phyloP scores from a whole-genome alignment of 2,797 vertebrate species.

The Danionella dracula region DNA sequence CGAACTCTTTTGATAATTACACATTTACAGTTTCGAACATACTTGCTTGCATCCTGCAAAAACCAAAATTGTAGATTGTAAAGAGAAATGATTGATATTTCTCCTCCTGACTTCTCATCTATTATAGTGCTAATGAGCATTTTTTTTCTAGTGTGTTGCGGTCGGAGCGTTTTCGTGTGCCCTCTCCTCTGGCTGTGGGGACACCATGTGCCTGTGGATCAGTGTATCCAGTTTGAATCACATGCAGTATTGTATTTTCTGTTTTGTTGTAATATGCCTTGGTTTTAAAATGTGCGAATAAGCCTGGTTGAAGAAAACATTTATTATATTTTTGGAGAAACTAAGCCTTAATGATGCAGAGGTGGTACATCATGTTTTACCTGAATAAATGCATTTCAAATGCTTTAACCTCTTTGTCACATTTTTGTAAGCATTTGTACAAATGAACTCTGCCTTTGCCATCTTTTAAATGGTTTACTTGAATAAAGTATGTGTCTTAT shows the following conservation, averaged over 20 bases:
- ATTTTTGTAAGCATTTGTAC: slow-evolving; percentile 20
- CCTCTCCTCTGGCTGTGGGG: background rate
- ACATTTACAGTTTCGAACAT: no score
- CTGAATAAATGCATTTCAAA: no score
- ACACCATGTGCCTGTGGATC: slow-evolving; percentile 6
- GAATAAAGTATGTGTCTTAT: slow-evolving; percentile 39
- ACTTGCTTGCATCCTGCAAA: no score
- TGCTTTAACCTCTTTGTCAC: slow-evolving; percentile 1
- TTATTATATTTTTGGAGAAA: no score
- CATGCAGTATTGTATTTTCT: background rate
- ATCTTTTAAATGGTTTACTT: slow-evolving; percentile 4
- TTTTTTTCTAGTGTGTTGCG: background rate
- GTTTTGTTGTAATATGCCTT: background rate
- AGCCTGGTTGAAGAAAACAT: no score
- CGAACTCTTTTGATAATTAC: no score
- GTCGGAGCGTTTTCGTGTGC: slow-evolving; percentile 2
- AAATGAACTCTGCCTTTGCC: slow-evolving; percentile 6
- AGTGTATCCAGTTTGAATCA: background rate
- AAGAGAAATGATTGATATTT: background rate
- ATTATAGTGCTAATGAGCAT: background rate
- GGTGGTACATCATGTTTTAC: slow-evolving; percentile 1
- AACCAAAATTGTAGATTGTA: no score
- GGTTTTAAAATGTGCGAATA: background rate
- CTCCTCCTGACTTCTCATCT: background rate
- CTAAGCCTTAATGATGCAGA: background rate